These are phyloP conservation scores for Alviniconcha strummeri DNA, from an alignment of 2,888 invertebrate species.

Conservation along the genomic window DNA sequence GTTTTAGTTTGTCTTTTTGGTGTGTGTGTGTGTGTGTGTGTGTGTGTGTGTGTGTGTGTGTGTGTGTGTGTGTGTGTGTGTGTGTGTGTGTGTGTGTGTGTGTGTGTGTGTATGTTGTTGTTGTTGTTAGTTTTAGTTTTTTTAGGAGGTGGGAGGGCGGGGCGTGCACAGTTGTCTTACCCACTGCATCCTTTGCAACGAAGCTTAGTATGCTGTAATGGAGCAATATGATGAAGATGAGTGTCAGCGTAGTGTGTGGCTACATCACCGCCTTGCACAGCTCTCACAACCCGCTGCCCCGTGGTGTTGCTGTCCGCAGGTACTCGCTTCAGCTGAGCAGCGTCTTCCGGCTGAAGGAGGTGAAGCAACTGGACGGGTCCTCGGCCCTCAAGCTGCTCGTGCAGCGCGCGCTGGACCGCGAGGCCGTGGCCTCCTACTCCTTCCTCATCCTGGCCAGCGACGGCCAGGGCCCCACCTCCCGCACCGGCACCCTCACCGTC, in stretches of 20 bases:
- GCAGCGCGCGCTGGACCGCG: slow-evolving; percentile 39
- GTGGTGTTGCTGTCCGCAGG: neutral
- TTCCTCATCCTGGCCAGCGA: slow-evolving; percentile 43
- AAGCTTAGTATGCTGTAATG: too few species aligned
- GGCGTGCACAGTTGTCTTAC: too few species aligned
- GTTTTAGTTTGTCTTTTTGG: neutral
- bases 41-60: neutral
- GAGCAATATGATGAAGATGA: too few species aligned
- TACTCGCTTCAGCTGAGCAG: slow-evolving; percentile 38
- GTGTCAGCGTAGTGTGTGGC: too few species aligned
- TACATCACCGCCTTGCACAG: too few species aligned
- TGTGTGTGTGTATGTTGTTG: neutral
- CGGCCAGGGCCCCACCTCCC: slow-evolving; percentile 26
- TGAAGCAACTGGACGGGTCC: slow-evolving; percentile 42
- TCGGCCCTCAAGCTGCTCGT: slow-evolving; percentile 42
- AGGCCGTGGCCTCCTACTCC: slow-evolving; percentile 36
- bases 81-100: neutral
- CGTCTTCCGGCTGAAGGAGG: slow-evolving; percentile 40
- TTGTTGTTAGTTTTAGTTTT: too few species aligned
- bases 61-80: neutral
- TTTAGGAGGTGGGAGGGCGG: too few species aligned
- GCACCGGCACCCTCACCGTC: slow-evolving; percentile 39
- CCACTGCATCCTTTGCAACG: neutral
- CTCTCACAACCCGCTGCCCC: too few species aligned
- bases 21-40: neutral